phyloP scores from a whole-genome alignment of 2,113 vertebrate species.

The Psittacula cyanocephala region DNA sequence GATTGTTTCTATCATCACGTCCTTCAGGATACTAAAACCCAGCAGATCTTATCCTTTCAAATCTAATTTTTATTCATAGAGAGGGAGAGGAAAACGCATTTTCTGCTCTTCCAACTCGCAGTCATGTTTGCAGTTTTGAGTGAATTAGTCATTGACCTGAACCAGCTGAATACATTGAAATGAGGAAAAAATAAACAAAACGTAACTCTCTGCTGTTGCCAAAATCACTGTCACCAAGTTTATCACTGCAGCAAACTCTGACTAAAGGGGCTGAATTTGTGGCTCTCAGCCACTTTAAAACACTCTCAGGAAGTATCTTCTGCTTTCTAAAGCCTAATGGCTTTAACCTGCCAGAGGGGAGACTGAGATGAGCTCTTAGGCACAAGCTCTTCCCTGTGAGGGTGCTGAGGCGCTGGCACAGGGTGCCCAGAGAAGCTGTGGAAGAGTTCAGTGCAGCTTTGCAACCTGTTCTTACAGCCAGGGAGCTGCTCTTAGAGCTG shows the following conservation, averaged over 20 bases:
- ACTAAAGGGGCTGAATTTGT: not conserved
- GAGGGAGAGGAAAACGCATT: not conserved
- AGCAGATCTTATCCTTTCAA: not conserved
- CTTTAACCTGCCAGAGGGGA: no score
- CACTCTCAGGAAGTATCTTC: not conserved
- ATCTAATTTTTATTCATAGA: not conserved
- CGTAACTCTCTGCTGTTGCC: fast-evolving
- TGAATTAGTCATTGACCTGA: not conserved
- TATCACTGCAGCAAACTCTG: not conserved
- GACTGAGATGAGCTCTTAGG: no score
- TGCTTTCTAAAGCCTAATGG: not conserved
- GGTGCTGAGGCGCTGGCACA: not conserved
- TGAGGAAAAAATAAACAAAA: not conserved
- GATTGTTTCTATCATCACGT: not conserved
- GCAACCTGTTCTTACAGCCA: not conserved
- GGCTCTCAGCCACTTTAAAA: not conserved
- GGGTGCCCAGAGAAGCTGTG: not conserved
- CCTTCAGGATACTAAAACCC: not conserved
- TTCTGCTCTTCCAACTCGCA: not conserved
- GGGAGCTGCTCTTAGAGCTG: not conserved
- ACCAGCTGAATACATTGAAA: not conserved
- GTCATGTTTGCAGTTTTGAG: not conserved
- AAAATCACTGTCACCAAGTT: not conserved
- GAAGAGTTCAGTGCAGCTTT: not conserved
- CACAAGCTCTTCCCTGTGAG: not conserved